Conservation (phyloP, 2,888 invertebrate genomes). For the Pseudococcus viburni region DNA sequence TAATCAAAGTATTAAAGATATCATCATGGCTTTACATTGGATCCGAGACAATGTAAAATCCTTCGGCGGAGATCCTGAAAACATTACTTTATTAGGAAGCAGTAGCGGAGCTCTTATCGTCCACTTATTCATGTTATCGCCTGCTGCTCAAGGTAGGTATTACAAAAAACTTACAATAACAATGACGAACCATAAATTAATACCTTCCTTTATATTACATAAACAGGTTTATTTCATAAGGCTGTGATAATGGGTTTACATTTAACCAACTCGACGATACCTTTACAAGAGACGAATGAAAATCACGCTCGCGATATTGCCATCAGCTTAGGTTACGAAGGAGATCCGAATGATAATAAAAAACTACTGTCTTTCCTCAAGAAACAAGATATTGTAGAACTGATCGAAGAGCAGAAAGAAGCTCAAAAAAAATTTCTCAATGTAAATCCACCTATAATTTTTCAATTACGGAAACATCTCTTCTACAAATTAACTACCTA, state of each 20-base stretch:
- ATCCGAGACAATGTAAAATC: not conserved
- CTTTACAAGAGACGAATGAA: not conserved
- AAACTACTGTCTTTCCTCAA: not conserved
- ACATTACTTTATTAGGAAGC: conserved; percentile 19
- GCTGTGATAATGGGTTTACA: not conserved
- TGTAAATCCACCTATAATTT: not conserved
- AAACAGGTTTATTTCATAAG: conserved; percentile 22
- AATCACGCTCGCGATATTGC: not conserved
- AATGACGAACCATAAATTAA: not conserved
- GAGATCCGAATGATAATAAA: not conserved
- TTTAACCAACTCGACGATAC: not conserved
- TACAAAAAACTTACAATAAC: not conserved
- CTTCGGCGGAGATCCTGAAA: not conserved
- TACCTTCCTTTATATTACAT: not conserved
- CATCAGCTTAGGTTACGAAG: not conserved
- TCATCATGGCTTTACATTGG: not conserved
- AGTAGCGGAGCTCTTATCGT: not conserved
- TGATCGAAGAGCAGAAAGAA: not conserved
- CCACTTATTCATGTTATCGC: not conserved
- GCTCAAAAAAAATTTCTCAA: not conserved
- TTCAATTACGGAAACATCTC: too few relatives aligned
- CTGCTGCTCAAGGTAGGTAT: conserved; percentile 26
- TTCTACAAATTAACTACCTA: not conserved
- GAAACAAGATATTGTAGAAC: not conserved
- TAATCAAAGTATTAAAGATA: conserved; percentile 35